Evolutionary conservation across 2,888 invertebrate genomes (phyloP), one percentile per base, ranked within the genome.

Genomic region (Drosophila macrospina): DNA sequence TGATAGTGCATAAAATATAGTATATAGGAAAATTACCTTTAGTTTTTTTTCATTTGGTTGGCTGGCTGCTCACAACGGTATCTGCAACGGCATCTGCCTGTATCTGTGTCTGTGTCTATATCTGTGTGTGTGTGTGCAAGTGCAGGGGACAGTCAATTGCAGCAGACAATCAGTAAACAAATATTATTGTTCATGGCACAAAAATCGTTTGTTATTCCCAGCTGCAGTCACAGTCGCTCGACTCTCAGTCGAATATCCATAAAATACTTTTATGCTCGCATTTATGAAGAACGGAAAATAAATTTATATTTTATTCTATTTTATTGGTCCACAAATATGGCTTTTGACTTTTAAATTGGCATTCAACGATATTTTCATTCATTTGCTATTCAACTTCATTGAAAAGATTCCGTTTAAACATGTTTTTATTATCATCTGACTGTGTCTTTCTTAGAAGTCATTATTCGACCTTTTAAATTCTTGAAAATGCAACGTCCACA

Each of bases 271-370:
- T 57, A 20, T 48, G 34, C 10, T n/a, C 41, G 28, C 47, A 36
- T 47, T 15, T 13, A 47, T 32, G 32, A 55, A 52, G 48, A 44
- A 42, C 8, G 30, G 11, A 41, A 76, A 64, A 73, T 67, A 68
- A 68, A 81, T 81, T 60, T 56, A 61, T 67, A 63, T 70, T 63
- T 67, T 68, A 68, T 65, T 59, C 65, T 16, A 67, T 66, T 86
- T 84, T 84, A 80, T 86, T 65, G 68, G 56, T 36, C 36, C 65
- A 52, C 64, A 68, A 59, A 69, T 69, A 67, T 67, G 75, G 54
- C 69, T 69, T 80, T 85, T 67, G 70, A 79, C 68, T 85, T 61
- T 42, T 52, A 51, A 61, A 67, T 66, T 80, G 74, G 54, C 47
- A 13, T 78, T 51, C 65, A 76, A 64, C 66, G 52, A 50, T 44